A percentile compares a stretch with the other conserved stretches of the same genome.
These are phyloP conservation scores for Scomber japonicus DNA, from an alignment of 2,113 vertebrate species.

Conservation along the genomic window DNA sequence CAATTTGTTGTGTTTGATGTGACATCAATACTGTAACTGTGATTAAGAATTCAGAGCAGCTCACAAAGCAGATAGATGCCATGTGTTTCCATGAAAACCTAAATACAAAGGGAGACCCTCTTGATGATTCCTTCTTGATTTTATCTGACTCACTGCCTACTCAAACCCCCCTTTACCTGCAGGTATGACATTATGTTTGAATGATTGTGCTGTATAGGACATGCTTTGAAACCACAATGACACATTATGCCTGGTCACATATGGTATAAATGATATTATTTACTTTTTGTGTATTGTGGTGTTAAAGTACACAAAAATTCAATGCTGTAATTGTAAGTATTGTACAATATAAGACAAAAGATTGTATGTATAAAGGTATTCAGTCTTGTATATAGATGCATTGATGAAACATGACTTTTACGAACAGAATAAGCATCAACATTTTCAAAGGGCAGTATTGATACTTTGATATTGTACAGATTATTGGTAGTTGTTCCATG, in stretches of 20 bases:
- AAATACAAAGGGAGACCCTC: conserved; percentile 63
- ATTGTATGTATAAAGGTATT: conserved; percentile 57
- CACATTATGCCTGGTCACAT: conserved; percentile 41
- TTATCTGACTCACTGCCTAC: conserved; percentile 76
- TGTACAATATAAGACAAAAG: conserved; percentile 57
- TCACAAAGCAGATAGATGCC: conserved; percentile 71
- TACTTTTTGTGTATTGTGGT: conserved; percentile 47
- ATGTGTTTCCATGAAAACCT: conserved; percentile 75
- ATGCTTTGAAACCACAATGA: conserved; percentile 35
- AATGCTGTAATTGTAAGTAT: conserved; percentile 66
- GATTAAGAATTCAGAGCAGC: conserved; percentile 82
- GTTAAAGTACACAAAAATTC: conserved; percentile 27
- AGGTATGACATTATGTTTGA: conserved; percentile 52
- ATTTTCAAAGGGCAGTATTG: conserved; percentile 24
- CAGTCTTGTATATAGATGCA: conserved; percentile 63
- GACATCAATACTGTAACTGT: conserved; percentile 71
- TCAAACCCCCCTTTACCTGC: conserved; percentile 56
- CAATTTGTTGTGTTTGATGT: conserved; percentile 65
- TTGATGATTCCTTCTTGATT: conserved; percentile 84
- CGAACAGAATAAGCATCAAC: background rate
- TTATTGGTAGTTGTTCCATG: background rate
- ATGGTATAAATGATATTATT: conserved; percentile 14
- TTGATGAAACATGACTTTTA: conserved; percentile 41
- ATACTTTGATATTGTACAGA: conserved; percentile 19
- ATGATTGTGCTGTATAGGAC: conserved; percentile 37